Evolutionary conservation across 1,140 invertebrate species (phyloP), one percentile per base, ranked within the genome.

Genomic region (Whitmania pigra): DNA sequence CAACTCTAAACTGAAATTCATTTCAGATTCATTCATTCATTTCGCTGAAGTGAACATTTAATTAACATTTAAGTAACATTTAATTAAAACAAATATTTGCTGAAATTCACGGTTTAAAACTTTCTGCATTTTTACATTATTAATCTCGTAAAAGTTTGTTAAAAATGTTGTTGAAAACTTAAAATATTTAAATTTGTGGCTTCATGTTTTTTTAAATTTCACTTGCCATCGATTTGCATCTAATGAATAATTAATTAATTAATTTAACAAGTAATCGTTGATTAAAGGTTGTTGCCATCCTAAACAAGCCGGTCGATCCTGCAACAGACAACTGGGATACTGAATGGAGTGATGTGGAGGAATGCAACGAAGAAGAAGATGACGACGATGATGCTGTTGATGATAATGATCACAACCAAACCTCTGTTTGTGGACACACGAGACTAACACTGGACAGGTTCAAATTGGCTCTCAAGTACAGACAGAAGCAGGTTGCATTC

Each of bases 361-460:
- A 68, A 20, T n/a, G 17, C 13, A 22, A 22, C 27, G 11, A 25
- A 13, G 63, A 63, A 29, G 57, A 63, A 13, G 71, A 67, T 11
- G 78, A 89, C 73, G 89, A 91, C 80, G 74, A 78, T 0, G 86
- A 86, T 6, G 88, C 90, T 36, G 86, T 87, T 70, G 91, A 90
- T 87, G 86, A 89, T 60, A 18, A 67, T 31, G 27, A 55, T 18
- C 20, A 72, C 27, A 53, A 60, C 31, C n/a, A 57, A 29, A 31
- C 29, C 7, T 63, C 57, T 1, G 57, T 13, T 63, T 29, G 27
- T 15, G 25, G 43, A 4, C 40, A 54, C 31, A 43, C 63, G 40
- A 72, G 68, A 29, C 68, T 74, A 20, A 74, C 66, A 84, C 66
- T 78, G 78, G 4, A 75, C n/a, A 66, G 79, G 60, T 74, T 80